Evolutionary conservation across 2,113 vertebrate species (phyloP).

Genomic region (Nesospiza acunhae): DNA sequence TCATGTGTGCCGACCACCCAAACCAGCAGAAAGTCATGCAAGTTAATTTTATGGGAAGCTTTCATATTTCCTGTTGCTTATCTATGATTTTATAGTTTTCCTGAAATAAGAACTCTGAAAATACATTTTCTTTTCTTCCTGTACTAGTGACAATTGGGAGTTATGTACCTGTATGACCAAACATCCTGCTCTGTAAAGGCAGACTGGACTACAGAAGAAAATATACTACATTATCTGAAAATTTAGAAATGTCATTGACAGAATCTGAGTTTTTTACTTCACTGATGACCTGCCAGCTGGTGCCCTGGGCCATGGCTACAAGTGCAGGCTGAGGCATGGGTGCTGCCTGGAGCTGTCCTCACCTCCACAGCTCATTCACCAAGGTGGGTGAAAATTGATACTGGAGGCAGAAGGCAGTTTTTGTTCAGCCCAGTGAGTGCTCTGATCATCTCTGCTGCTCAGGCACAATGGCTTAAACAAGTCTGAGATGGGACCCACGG

Average conservation of each 20-base stretch:
- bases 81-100: not conserved
- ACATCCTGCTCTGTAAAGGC: not conserved
- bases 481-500: rapidly evolving
- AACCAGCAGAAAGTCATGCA: not conserved
- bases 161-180: not conserved
- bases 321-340: not conserved
- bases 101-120: not conserved
- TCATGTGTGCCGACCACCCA: not conserved
- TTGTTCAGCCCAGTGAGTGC: not conserved
- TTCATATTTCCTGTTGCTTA: not conserved
- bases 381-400: not conserved
- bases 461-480: not conserved
- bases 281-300: not conserved
- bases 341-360: not conserved
- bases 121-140: not conserved
- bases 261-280: not conserved
- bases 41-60: not conserved
- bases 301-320: not conserved
- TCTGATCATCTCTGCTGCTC: not conserved
- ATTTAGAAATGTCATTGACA: not conserved
- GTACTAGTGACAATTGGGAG: not conserved
- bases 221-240: not conserved
- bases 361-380: not conserved
- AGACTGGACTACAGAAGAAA: not conserved
- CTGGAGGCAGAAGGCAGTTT: not conserved